Conservation (phyloP, 2,888 invertebrate species). For the Myathropa florea region DNA sequence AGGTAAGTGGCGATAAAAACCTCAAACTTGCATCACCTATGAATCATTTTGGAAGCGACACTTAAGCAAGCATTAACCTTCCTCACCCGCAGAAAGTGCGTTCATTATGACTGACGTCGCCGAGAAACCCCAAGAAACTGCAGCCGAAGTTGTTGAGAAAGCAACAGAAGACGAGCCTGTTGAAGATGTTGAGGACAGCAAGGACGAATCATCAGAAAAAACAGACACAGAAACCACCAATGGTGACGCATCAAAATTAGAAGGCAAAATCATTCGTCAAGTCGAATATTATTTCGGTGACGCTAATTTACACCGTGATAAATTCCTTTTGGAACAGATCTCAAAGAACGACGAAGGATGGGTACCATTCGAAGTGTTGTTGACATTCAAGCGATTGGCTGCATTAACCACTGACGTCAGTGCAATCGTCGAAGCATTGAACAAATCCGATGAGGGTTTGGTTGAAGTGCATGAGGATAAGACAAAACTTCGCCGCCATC, state of each 20-base stretch:
- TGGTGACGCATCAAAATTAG: slow-evolving; percentile 79
- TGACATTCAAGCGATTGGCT: slow-evolving; percentile 93
- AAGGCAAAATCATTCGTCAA: slow-evolving; percentile 86
- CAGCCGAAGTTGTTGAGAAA: slow-evolving; percentile 57
- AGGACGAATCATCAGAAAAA: slow-evolving; percentile 42
- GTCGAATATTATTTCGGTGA: slow-evolving; percentile 89
- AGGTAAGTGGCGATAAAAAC: slow-evolving; percentile 11
- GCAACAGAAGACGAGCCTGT: slow-evolving; percentile 12
- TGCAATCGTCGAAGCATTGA: slow-evolving; percentile 88
- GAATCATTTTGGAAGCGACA: neutral
- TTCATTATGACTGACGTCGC: slow-evolving; percentile 76
- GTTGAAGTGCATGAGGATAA: slow-evolving; percentile 85
- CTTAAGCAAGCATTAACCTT: slow-evolving; percentile 28
- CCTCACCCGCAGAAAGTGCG: slow-evolving; percentile 5
- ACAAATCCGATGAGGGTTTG: slow-evolving; percentile 87
- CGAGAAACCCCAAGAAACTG: slow-evolving; percentile 71
- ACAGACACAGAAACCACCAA: slow-evolving; percentile 31
- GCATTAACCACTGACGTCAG: slow-evolving; percentile 86
- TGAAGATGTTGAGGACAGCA: slow-evolving; percentile 17
- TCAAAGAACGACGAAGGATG: slow-evolving; percentile 94
- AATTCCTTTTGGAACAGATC: slow-evolving; percentile 93
- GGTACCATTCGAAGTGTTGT: slow-evolving; percentile 91
- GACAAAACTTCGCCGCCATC: slow-evolving; percentile 85
- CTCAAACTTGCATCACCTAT: neutral
- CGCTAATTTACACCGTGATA: slow-evolving; percentile 94